These are phyloP conservation scores for Semotilus atromaculatus DNA, from an alignment of 2,797 vertebrate genomes.

Conservation along the genomic window DNA sequence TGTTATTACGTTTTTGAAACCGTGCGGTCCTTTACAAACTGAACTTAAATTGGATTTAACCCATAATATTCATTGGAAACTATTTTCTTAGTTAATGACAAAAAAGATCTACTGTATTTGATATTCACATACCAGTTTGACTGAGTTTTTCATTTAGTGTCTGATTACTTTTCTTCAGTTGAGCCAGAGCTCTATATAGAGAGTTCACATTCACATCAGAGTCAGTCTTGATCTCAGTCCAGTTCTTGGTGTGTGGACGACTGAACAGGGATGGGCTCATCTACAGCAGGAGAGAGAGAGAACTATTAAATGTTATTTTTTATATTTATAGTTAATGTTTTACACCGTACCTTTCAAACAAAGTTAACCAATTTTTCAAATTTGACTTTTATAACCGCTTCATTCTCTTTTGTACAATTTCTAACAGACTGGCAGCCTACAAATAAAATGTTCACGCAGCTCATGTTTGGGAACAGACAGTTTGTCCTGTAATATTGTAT, in stretches of 20 bases:
- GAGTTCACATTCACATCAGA: too few relatives aligned
- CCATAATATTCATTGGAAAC: background rate
- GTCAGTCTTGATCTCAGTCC: too few relatives aligned
- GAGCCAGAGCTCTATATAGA: background rate
- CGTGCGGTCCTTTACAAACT: background rate
- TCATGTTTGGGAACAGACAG: background rate
- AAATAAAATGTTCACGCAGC: background rate
- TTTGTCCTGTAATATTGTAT: background rate
- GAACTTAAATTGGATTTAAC: background rate
- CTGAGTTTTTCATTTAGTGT: background rate
- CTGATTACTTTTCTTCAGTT: background rate
- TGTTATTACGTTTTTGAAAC: background rate
- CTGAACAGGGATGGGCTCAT: background rate
- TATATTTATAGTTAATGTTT: background rate
- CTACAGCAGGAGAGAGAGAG: background rate
- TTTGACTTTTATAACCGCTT: background rate
- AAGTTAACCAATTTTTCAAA: background rate
- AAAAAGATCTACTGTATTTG: background rate
- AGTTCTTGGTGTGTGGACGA: too few relatives aligned
- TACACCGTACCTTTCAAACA: background rate
- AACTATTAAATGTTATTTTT: too few relatives aligned
- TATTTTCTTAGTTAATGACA: background rate
- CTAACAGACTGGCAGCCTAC: background rate
- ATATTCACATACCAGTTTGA: background rate
- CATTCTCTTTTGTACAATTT: background rate